Conservation (phyloP, 2,888 invertebrate species). For the Mamestra brassicae region DNA sequence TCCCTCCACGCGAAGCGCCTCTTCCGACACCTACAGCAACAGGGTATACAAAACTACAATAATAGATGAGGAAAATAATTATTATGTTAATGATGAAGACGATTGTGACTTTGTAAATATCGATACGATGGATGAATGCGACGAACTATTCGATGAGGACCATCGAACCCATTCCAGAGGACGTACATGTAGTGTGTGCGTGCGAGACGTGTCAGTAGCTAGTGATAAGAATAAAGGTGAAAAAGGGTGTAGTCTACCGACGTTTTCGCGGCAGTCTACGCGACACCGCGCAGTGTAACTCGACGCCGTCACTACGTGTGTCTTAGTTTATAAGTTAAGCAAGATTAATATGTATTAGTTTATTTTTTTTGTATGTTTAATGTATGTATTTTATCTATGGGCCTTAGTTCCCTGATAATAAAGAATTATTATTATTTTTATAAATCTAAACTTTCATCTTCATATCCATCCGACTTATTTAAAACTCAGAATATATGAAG, state of each 20-base stretch:
- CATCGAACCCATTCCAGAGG: slow-evolving; percentile 86
- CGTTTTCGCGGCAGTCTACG: too few species aligned
- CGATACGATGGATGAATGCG: slow-evolving; percentile 78
- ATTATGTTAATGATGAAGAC: slow-evolving; percentile 75
- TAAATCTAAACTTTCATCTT: slow-evolving; percentile 64
- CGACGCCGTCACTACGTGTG: too few species aligned
- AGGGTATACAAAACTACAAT: slow-evolving; percentile 87
- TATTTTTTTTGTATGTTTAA: too few species aligned
- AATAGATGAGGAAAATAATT: slow-evolving; percentile 78
- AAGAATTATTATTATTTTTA: slow-evolving; percentile 34
- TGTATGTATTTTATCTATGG: too few species aligned
- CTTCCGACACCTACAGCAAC: slow-evolving; percentile 84
- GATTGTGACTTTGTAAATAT: slow-evolving; percentile 81
- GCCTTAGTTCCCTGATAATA: too few species aligned
- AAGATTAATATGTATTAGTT: too few species aligned
- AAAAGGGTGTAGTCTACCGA: slow-evolving; percentile 45
- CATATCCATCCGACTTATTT: slow-evolving; percentile 45
- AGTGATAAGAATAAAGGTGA: slow-evolving; percentile 78
- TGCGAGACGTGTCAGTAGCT: slow-evolving; percentile 72
- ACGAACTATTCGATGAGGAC: slow-evolving; percentile 73
- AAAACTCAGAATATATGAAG: slow-evolving; percentile 52
- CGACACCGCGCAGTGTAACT: too few species aligned
- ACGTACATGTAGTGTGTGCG: slow-evolving; percentile 77
- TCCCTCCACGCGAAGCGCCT: slow-evolving; percentile 80
- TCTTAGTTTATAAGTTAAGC: too few species aligned